Percentiles rank a stretch among this genome's conserved stretches.
These are phyloP conservation scores for Perca schrenkii DNA, from an alignment of 2,113 vertebrate genomes.

Conservation along the genomic window DNA sequence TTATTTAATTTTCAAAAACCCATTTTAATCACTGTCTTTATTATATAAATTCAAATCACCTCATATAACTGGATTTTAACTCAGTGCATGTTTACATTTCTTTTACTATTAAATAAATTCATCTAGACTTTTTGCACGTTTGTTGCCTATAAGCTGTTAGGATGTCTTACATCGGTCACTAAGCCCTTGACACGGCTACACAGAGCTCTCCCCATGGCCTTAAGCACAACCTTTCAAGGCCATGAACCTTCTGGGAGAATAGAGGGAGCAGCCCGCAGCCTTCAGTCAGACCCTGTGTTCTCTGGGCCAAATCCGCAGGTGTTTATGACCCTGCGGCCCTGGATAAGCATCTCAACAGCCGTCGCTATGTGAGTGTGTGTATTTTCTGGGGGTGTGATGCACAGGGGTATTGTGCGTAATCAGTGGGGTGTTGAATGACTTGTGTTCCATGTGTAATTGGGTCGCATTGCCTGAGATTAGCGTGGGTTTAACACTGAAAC, in stretches of 20 bases:
- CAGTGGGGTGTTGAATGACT: slow-evolving; percentile 77
- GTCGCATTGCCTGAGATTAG: slow-evolving; percentile 81
- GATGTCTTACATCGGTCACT: slow-evolving; percentile 50
- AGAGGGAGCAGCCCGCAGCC: slow-evolving; percentile 16
- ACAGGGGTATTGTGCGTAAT: slow-evolving; percentile 64
- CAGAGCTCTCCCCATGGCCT: slow-evolving; percentile 24
- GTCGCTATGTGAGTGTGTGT: slow-evolving; percentile 46
- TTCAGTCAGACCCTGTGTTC: slow-evolving; percentile 26
- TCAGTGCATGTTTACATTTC: no score
- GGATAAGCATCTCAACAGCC: slow-evolving; percentile 62
- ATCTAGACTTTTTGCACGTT: slow-evolving; percentile 8
- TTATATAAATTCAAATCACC: no score
- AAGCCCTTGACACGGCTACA: slow-evolving; percentile 51
- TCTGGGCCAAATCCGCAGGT: slow-evolving; percentile 59
- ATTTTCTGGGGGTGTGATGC: slow-evolving; percentile 44
- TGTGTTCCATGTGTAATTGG: slow-evolving; percentile 79
- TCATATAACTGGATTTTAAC: no score
- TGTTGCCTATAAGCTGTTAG: slow-evolving; percentile 36
- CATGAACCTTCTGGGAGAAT: slow-evolving; percentile 36
- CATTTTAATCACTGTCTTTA: no score
- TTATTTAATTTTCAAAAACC: not conserved
- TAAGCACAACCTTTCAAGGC: slow-evolving; percentile 36
- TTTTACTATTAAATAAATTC: no score
- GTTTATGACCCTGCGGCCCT: slow-evolving; percentile 65
- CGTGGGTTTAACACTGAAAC: slow-evolving; percentile 76